A percentile compares a stretch with the other conserved stretches of the same genome.
Evolutionary conservation across 1,140 invertebrate genomes (phyloP).

Genomic region (Cecropterus lyciades): DNA sequence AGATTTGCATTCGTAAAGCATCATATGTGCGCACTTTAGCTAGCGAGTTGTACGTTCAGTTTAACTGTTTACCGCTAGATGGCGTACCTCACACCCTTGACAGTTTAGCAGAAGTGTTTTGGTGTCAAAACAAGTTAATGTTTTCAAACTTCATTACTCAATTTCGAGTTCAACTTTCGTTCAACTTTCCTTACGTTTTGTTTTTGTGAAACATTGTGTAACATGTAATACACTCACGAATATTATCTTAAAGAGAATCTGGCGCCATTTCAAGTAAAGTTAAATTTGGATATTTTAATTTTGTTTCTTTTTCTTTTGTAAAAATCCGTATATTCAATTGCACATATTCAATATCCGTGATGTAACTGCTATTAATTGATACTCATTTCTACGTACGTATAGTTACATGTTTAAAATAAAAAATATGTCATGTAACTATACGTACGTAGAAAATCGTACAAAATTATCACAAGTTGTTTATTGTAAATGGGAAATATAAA

Average conservation of each 20-base stretch:
- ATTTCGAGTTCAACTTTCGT: slow-evolving; percentile 33
- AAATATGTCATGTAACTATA: too few species aligned
- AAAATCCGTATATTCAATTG: too few species aligned
- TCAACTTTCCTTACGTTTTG: slow-evolving; percentile 30
- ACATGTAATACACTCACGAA: slow-evolving; percentile 9
- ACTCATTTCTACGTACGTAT: too few species aligned
- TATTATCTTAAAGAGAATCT: not conserved
- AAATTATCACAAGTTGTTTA: too few species aligned
- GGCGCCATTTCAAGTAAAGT: not conserved
- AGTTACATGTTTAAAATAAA: too few species aligned
- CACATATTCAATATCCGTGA: too few species aligned
- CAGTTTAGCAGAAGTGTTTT: slow-evolving; percentile 4
- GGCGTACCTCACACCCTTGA: slow-evolving; percentile 1
- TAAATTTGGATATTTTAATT: too few species aligned
- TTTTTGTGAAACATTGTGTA: slow-evolving; percentile 30
- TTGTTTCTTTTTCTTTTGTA: too few species aligned
- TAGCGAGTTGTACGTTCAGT: not conserved
- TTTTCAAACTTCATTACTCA: slow-evolving; percentile 34
- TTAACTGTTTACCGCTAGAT: slow-evolving; percentile 3
- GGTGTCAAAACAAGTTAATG: slow-evolving; percentile 24
- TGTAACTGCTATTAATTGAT: too few species aligned
- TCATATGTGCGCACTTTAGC: not conserved
- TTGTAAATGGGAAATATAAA: too few species aligned
- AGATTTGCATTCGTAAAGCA: too few species aligned
- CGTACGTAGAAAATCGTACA: too few species aligned